Percentiles rank a stretch among this genome's conserved stretches.
These are phyloP conservation scores for Penaeus vannamei DNA, from an alignment of 1,140 invertebrate species.

Conservation along the genomic window DNA sequence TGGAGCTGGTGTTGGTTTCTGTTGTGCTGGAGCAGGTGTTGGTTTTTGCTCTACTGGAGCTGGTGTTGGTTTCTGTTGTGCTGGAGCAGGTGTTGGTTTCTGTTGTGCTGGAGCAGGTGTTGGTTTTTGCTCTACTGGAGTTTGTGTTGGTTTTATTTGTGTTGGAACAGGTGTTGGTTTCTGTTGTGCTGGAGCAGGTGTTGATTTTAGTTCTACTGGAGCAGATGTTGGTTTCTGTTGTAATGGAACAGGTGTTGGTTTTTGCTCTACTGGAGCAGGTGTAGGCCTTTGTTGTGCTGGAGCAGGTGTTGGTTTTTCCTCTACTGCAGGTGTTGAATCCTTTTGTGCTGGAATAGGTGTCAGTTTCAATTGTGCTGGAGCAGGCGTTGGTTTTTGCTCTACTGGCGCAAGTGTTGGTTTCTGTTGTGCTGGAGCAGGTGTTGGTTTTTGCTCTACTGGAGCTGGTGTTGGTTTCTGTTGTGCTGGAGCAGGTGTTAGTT, in stretches of 20 bases:
- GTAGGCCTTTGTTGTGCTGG: neutral
- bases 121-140: too few species aligned
- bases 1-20: slow-evolving; percentile 24
- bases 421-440: slow-evolving; percentile 4
- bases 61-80: slow-evolving; percentile 9
- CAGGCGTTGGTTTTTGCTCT: slow-evolving; percentile 15
- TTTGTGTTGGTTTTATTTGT: too few species aligned
- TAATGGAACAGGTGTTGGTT: too few species aligned
- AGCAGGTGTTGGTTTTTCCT: neutral
- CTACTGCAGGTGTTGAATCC: neutral
- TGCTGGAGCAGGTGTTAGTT: slow-evolving; percentile 36
- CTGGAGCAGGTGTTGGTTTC: slow-evolving; percentile 3
- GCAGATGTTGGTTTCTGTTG: too few species aligned
- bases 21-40: slow-evolving; percentile 2
- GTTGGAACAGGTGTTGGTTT: too few species aligned
- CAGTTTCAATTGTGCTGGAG: neutral
- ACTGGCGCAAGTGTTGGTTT: neutral
- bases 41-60: slow-evolving; percentile 20
- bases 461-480: slow-evolving; percentile 35
- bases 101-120: neutral
- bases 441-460: slow-evolving; percentile 38
- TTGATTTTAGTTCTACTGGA: too few species aligned
- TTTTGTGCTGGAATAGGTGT: neutral
- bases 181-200: too few species aligned
- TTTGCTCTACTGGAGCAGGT: neutral